Evolutionary conservation across 1,140 invertebrate species (phyloP).

Genomic region (Matsumurasca onukii): DNA sequence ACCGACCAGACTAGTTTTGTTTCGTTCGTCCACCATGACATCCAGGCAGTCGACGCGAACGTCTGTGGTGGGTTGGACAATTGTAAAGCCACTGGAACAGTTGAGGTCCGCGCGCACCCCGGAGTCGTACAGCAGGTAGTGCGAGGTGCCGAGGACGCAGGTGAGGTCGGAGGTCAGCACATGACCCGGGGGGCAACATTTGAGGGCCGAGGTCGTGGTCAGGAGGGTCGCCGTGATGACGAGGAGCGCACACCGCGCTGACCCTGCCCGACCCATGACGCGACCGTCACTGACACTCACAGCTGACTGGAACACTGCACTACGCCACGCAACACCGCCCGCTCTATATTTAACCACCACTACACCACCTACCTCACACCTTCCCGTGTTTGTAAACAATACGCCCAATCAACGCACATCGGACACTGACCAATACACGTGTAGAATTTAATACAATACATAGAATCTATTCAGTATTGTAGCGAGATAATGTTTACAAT

Average conservation of each 20-base stretch:
- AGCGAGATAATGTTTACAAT: too few relatives aligned
- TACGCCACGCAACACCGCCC: slow-evolving; percentile 1
- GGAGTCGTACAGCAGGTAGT: slow-evolving; percentile 28
- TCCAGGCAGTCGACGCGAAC: slow-evolving; percentile 30
- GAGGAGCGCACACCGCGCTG: background rate
- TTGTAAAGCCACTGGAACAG: background rate
- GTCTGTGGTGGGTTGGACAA: slow-evolving; percentile 15
- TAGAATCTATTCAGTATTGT: too few relatives aligned
- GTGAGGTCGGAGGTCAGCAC: slow-evolving; percentile 10
- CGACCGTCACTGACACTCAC: background rate
- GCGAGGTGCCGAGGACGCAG: slow-evolving; percentile 12
- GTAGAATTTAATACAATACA: too few relatives aligned
- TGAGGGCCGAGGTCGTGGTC: slow-evolving; percentile 24
- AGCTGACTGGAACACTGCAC: background rate
- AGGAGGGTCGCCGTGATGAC: slow-evolving; percentile 18
- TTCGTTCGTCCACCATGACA: background rate
- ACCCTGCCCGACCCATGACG: background rate
- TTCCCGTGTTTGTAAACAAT: too few relatives aligned
- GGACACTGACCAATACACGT: too few relatives aligned
- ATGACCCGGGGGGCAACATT: slow-evolving; percentile 32
- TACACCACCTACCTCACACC: too few relatives aligned
- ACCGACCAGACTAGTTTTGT: slow-evolving; percentile 4
- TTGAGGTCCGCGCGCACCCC: slow-evolving; percentile 3
- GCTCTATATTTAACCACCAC: slow-evolving; percentile 15
- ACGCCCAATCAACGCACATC: too few relatives aligned